Evolutionary conservation across 2,113 vertebrate genomes (phyloP).

Genomic region (Prolemur simus): DNA sequence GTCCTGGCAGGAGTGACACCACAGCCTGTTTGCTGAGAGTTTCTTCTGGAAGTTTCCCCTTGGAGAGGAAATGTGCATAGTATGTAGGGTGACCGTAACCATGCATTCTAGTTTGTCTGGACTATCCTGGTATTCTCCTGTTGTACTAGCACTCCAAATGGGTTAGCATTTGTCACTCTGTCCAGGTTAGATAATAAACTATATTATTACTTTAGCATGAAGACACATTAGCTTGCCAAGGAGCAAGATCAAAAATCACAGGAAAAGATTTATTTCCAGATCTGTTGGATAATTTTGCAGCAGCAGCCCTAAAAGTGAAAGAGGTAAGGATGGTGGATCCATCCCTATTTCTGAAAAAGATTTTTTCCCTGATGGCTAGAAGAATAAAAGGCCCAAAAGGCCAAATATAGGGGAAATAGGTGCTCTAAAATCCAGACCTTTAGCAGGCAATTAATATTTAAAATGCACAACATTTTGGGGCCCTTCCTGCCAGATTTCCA

Average conservation of each 20-base stretch:
- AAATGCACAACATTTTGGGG: not conserved
- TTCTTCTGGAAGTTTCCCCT: not conserved
- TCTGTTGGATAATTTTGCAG: not conserved
- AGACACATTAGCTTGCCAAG: not conserved
- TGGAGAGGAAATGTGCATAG: not conserved
- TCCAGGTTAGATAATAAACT: slow-evolving; percentile 19
- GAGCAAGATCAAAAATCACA: not conserved
- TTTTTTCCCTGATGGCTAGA: not conserved
- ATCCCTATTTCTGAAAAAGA: not conserved
- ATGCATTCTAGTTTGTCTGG: not conserved
- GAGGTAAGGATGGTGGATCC: not conserved
- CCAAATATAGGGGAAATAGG: not conserved
- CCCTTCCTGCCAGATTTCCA: not conserved
- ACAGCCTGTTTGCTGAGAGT: not conserved
- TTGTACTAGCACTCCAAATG: not conserved
- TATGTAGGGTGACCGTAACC: not conserved
- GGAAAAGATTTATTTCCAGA: not conserved
- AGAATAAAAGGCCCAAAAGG: not conserved
- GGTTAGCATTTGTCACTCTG: not conserved
- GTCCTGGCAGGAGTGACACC: not conserved
- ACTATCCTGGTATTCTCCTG: not conserved
- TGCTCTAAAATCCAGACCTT: not conserved
- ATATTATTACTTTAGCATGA: not conserved
- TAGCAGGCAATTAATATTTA: not conserved
- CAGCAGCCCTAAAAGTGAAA: not conserved